phyloP scores from a whole-genome alignment of 1,140 invertebrate species.

The Drosophila busckii region DNA sequence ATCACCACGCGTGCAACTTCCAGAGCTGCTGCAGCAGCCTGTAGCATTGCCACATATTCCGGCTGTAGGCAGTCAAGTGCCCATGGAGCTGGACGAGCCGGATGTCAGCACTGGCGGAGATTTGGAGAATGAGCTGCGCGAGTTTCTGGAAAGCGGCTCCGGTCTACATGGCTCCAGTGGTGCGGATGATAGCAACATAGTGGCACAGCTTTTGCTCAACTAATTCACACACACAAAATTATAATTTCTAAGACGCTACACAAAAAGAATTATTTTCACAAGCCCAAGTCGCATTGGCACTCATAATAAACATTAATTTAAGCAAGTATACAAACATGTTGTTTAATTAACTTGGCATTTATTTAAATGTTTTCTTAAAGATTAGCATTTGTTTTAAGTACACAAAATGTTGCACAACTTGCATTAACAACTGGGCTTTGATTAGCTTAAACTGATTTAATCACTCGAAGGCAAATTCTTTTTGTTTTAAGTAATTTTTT shows the following conservation, averaged over 20 bases:
- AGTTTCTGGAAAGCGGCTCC: conserved; percentile 82
- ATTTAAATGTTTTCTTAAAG: background rate
- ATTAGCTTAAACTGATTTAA: conserved; percentile 43
- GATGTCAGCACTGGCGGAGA: conserved; percentile 79
- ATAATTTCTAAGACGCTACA: background rate
- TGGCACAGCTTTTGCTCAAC: conserved; percentile 60
- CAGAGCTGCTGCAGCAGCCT: conserved; percentile 69
- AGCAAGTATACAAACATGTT: background rate
- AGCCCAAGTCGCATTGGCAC: conserved; percentile 25
- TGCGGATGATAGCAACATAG: conserved; percentile 61
- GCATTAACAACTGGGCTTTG: conserved; percentile 57
- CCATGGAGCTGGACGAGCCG: conserved; percentile 73
- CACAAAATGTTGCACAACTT: conserved; percentile 39
- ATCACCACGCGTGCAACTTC: conserved; percentile 63
- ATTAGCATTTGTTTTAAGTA: conserved; percentile 38
- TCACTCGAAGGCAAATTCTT: conserved; percentile 63
- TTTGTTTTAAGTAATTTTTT: conserved; percentile 48
- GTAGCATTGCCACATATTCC: conserved; percentile 59
- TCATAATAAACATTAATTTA: conserved; percentile 41
- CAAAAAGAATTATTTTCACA: conserved; percentile 52
- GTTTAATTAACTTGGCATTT: conserved; percentile 9
- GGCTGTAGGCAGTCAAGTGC: conserved; percentile 25
- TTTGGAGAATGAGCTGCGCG: conserved; percentile 85
- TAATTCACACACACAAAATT: conserved; percentile 8
- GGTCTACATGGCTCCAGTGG: conserved; percentile 55